Evolutionary conservation across 2,797 vertebrate species (phyloP).

Genomic region (Orestias chungarensis): DNA sequence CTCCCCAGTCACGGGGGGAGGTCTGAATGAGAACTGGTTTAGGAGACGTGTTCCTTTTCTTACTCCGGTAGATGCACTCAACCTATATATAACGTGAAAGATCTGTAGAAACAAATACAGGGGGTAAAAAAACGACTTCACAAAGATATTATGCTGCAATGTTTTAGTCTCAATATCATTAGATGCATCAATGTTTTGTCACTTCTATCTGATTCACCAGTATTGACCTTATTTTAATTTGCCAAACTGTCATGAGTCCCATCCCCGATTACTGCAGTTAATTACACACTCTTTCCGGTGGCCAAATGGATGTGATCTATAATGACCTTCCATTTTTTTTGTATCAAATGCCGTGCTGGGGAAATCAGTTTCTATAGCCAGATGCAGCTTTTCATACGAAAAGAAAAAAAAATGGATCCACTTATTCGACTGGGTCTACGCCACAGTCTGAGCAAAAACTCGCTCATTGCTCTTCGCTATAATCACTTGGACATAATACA

Average conservation of each 20-base stretch:
- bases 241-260: constrained; percentile 55
- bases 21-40: background rate
- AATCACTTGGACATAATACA: constrained; percentile 22
- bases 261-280: constrained; percentile 65
- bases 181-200: constrained; percentile 15
- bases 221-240: constrained; percentile 37
- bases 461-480: constrained; percentile 16
- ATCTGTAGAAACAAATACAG: background rate
- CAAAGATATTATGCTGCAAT: constrained; percentile 14
- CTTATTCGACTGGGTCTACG: constrained; percentile 6
- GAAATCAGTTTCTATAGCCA: background rate
- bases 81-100: constrained; percentile 22
- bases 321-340: constrained; percentile 47
- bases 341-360: constrained; percentile 33
- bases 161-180: constrained; percentile 11
- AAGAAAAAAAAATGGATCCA: background rate
- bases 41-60: constrained; percentile 17
- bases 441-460: constrained; percentile 36
- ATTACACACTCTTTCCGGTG: constrained; percentile 60
- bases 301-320: constrained; percentile 64
- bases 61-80: constrained; percentile 13
- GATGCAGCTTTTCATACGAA: constrained; percentile 3
- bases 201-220: constrained; percentile 17
- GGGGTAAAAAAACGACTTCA: background rate
- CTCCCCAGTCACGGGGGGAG: constrained; percentile 7